Evolutionary conservation across 2,113 vertebrate genomes (phyloP), one percentile per base, ranked within the genome.

Genomic region (Scopus umbretta): DNA sequence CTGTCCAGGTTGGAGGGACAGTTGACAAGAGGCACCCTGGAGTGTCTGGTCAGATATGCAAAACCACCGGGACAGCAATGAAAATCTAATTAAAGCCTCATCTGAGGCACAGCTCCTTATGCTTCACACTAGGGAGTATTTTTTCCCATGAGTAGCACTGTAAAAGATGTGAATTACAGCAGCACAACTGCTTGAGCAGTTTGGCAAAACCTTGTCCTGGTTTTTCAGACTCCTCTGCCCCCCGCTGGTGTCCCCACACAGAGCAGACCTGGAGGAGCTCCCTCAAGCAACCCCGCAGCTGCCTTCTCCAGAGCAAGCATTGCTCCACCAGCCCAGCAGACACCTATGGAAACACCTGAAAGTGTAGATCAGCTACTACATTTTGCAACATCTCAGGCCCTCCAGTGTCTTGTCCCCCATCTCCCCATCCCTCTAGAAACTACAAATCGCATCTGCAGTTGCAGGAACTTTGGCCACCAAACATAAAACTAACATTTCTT

Each of bases 161-260:
- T 18, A 81, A n/a, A 34, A 81, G 56, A 36, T 3, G 2, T 21
- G n/a, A 53, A 59, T 82, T 49, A 66, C 9, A 65, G 58, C 50
- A 55, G 52, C 45, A 49, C 30, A 49, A 59, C 13, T 7, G 16
- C n/a, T 59, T 25, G 16, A 42, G 50, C 45, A 53, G 58, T 47
- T 15, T 70, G 73, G 17, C 21, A 53, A 72, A 81, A 34, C 26
- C 21, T 49, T 43, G 13, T 30, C 49, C 23, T 32, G 36, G 0
- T 52, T 59, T 65, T 71, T 52, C 43, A 76, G 50, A 12, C 25
- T n/a, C 43, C 56, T 75, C 68, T 73, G 9, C 10, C 40, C 7
- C 8, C 2, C 3, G 0, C 22, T 42, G 18, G n/a, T 27, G 21
- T n/a, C 49, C 15, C 5, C 12, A 26, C 0, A 1, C 32, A 26